Conservation (phyloP, 2,797 vertebrate genomes). For the Coregonus suidteri region DNA sequence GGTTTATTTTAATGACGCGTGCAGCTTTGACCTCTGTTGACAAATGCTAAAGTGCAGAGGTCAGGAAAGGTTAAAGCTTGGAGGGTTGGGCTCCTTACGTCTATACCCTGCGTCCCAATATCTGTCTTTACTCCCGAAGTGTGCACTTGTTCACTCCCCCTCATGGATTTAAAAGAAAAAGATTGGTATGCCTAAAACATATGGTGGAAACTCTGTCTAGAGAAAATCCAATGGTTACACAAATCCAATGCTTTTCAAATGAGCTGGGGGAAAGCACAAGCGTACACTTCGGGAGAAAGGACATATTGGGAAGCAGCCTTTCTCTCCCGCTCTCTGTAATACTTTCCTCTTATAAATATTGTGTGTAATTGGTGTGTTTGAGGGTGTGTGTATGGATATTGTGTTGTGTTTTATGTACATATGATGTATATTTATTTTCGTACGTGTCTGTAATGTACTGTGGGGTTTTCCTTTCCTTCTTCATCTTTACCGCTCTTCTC, state of each 20-base stretch:
- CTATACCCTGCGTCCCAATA: neutral
- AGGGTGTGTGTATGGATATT: neutral
- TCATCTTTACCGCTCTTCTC: slow-evolving; percentile 15
- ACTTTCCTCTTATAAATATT: slow-evolving; percentile 13
- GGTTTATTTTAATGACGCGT: slow-evolving; percentile 22
- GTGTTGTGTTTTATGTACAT: slow-evolving; percentile 6
- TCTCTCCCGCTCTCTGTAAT: neutral
- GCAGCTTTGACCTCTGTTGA: slow-evolving; percentile 49
- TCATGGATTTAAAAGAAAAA: neutral
- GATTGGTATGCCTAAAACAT: neutral
- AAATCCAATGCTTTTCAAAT: neutral
- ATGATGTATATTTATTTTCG: neutral
- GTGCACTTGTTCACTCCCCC: neutral
- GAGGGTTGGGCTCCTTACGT: slow-evolving; percentile 12
- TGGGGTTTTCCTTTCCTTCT: neutral
- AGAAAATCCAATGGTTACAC: neutral
- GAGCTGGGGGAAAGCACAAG: neutral
- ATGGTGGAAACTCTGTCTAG: neutral
- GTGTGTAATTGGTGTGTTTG: slow-evolving; percentile 18
- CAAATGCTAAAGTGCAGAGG: slow-evolving; percentile 31
- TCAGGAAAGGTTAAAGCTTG: slow-evolving; percentile 49
- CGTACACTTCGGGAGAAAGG: neutral
- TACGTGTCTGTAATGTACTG: slow-evolving; percentile 8
- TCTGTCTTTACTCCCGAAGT: slow-evolving; percentile 7
- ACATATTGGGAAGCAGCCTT: neutral